Evolutionary conservation across 2,797 vertebrate genomes (phyloP).

Genomic region (Bovichtus diacanthus): DNA sequence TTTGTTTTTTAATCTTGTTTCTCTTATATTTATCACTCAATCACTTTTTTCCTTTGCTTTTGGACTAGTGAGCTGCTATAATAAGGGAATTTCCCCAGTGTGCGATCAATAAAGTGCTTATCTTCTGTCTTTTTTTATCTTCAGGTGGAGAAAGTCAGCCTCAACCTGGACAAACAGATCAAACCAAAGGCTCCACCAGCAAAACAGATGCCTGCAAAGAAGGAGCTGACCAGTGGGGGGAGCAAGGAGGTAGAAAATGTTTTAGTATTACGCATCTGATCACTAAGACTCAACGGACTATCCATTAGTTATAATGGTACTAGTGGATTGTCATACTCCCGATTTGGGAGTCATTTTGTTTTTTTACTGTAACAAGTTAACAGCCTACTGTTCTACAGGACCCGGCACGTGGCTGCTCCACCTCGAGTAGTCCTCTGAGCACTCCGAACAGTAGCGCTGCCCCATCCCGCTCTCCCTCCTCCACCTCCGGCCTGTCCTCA

Average conservation of each 20-base stretch:
- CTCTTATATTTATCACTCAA: too few species aligned
- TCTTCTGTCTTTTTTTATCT: not conserved
- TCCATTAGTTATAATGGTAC: fast-evolving
- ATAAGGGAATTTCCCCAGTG: too few species aligned
- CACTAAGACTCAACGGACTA: not conserved
- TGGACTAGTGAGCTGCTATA: too few species aligned
- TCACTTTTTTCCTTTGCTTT: too few species aligned
- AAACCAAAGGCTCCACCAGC: conserved; percentile 57
- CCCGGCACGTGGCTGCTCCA: conserved; percentile 82
- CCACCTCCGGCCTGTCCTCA: conserved; percentile 89
- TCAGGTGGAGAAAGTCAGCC: conserved; percentile 90
- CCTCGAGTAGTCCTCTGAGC: conserved; percentile 88
- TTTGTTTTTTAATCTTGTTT: too few species aligned
- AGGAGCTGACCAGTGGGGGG: conserved; percentile 58
- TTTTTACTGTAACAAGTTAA: not conserved
- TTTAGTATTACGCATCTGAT: not conserved
- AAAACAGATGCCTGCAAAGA: conserved; percentile 62
- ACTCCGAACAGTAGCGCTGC: conserved; percentile 87
- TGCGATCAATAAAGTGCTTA: too few species aligned
- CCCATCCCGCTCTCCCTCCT: conserved; percentile 87
- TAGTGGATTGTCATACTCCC: not conserved
- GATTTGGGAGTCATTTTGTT: fast-evolving
- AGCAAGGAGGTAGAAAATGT: conserved; percentile 73
- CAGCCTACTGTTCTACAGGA: conserved; percentile 61
- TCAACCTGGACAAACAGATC: conserved; percentile 84